Evolutionary conservation across 2,797 vertebrate genomes (phyloP), one percentile per base, ranked within the genome.

Genomic region (Hoplostethus mediterraneus): DNA sequence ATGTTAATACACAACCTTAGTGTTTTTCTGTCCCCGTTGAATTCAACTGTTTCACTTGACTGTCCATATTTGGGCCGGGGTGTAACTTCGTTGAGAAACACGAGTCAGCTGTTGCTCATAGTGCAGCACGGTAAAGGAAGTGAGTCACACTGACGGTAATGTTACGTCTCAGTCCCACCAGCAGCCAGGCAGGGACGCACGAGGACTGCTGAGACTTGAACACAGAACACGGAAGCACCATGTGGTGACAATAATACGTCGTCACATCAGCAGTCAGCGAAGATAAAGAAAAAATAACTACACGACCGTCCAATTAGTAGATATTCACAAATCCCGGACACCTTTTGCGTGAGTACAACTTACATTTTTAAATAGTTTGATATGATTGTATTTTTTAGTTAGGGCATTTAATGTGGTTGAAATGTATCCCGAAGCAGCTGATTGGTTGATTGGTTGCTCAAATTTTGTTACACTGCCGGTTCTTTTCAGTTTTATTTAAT

Each of bases 101-200:
- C 57, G 69, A 66, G 71, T 85, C 82, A 82, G 38, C 45, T 6
- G 58, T 67, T 65, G 80, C 65, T 84, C 78, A 77, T 61, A 6
- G 10, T 17, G 25, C 13, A 25, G 76, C 28, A 28, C 28, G 75
- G 76, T 58, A 54, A 11, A 85, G 94, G 93, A 95, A 95, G 92
- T 95, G 94, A 95, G 90, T 95, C 94, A 95, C 81, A 0, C 71
- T 93, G 87, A 92, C 90, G 83, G 91, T 86, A 94, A 94, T 49
- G 83, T 85, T 88, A 80, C 84, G 84, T 82, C 53, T 31, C 28
- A 2, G 61, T 66, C 79, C 68, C 85, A 71, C 72, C 77, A 61
- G 70, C 85, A 71, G 75, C 77, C 28, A 28, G 28, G 28, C 28
- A 28, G 28, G 28, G 28, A 28, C 28, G 28, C 48, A 74, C 84